Evolutionary conservation across 2,113 vertebrate genomes (phyloP).

Genomic region (Sinosuthora webbiana): DNA sequence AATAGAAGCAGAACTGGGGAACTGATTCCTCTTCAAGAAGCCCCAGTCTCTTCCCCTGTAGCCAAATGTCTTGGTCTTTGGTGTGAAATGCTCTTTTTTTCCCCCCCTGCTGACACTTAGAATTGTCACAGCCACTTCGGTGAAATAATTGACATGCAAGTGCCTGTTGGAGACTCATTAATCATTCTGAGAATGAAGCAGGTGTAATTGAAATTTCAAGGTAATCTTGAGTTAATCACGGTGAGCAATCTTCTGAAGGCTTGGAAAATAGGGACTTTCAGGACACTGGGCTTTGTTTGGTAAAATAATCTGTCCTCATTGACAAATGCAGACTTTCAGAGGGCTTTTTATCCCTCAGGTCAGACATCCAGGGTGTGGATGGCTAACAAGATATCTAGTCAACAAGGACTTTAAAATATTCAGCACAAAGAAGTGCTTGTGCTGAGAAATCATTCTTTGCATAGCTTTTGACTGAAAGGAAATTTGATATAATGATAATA

Average conservation of each 20-base stretch:
- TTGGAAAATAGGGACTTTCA: constrained; percentile 36
- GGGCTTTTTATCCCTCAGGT: neutral
- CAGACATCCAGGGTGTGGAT: neutral
- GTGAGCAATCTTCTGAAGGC: constrained; percentile 34
- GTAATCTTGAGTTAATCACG: constrained; percentile 40
- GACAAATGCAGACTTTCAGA: neutral
- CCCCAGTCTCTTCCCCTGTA: neutral
- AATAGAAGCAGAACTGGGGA: neutral
- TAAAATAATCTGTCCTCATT: constrained; percentile 18
- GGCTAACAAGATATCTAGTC: constrained; percentile 9
- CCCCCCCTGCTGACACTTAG: neutral
- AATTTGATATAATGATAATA: constrained; percentile 3
- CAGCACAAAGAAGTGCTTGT: neutral
- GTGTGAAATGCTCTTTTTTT: neutral
- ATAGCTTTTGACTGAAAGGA: neutral
- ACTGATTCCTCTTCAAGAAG: neutral
- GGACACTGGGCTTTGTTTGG: constrained; percentile 13
- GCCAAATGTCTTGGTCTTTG: neutral
- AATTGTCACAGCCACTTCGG: neutral
- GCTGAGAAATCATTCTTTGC: neutral
- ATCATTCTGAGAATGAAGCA: constrained; percentile 47
- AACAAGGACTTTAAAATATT: constrained; percentile 21
- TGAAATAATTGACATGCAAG: constrained; percentile 46
- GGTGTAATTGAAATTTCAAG: constrained; percentile 59
- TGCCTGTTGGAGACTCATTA: neutral